Evolutionary conservation across 1,140 invertebrate species (phyloP).

Genomic region (Diabrotica virgifera): DNA sequence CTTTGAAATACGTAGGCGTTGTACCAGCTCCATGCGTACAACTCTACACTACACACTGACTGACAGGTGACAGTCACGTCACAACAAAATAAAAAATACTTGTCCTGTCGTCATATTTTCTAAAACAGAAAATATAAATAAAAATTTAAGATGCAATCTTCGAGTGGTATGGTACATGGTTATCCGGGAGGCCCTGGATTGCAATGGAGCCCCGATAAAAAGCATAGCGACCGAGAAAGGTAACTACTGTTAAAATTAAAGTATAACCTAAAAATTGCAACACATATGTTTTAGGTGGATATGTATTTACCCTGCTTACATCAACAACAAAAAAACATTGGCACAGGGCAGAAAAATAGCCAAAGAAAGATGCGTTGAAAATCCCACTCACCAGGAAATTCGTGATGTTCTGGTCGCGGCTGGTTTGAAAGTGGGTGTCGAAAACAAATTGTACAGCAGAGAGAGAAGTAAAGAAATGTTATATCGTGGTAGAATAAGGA

Average conservation of each 20-base stretch:
- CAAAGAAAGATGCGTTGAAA: constrained; percentile 86
- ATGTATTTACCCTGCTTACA: constrained; percentile 93
- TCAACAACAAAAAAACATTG: constrained; percentile 90
- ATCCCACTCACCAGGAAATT: constrained; percentile 92
- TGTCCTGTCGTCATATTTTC: no score
- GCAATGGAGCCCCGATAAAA: constrained; percentile 58
- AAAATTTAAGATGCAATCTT: not conserved
- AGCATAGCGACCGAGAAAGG: constrained; percentile 62
- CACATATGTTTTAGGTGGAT: constrained; percentile 76
- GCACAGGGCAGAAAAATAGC: constrained; percentile 82
- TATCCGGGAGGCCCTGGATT: constrained; percentile 17
- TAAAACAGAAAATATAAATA: no score
- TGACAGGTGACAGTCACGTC: no score
- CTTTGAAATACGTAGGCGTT: no score
- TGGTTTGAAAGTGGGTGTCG: constrained; percentile 82
- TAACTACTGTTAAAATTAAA: constrained; percentile 30
- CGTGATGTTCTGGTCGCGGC: constrained; percentile 81
- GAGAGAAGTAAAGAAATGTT: constrained; percentile 86
- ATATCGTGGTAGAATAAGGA: constrained; percentile 81
- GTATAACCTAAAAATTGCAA: constrained; percentile 19
- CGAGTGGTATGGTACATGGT: not conserved
- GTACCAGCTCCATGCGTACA: no score
- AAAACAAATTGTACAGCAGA: constrained; percentile 91
- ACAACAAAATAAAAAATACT: no score
- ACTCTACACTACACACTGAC: no score